Evolutionary conservation across 2,797 vertebrate species (phyloP).

Genomic region (Falco berigora): DNA sequence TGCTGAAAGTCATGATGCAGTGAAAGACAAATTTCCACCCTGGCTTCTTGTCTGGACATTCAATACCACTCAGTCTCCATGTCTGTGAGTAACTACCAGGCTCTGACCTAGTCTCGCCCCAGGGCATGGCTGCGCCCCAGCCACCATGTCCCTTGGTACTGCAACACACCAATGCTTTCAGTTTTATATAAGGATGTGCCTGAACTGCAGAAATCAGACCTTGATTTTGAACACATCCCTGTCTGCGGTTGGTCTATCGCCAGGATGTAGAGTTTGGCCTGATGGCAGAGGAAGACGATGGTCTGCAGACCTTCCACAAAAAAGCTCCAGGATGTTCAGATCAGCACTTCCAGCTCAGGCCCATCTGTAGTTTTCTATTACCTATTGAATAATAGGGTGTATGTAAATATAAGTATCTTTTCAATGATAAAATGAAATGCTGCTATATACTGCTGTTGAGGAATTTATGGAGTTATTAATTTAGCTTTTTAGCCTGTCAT

Average conservation of each 20-base stretch:
- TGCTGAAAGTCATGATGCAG: neutral
- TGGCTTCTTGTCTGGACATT: neutral
- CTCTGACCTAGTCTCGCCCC: accelerated
- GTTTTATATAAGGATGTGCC: constrained; percentile 14
- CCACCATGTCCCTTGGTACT: neutral
- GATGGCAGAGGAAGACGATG: neutral
- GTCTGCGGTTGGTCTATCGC: neutral
- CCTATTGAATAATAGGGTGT: neutral
- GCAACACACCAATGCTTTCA: neutral
- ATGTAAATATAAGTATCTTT: constrained; percentile 40
- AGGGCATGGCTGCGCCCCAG: neutral
- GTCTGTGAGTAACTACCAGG: neutral
- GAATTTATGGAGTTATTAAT: neutral
- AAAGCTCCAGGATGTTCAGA: neutral
- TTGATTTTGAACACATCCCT: neutral
- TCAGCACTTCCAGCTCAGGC: constrained; percentile 22
- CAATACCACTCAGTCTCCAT: neutral
- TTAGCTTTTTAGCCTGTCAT: constrained; percentile 12
- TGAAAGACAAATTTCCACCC: neutral
- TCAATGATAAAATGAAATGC: constrained; percentile 37
- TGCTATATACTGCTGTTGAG: constrained; percentile 41
- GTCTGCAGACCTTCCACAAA: neutral
- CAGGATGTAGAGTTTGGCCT: neutral
- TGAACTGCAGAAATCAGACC: constrained; percentile 9
- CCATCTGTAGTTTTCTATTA: constrained; percentile 34